Base-by-base conservation (phyloP, 2,113 vertebrate species). In the Sylvietta virens region DNA sequence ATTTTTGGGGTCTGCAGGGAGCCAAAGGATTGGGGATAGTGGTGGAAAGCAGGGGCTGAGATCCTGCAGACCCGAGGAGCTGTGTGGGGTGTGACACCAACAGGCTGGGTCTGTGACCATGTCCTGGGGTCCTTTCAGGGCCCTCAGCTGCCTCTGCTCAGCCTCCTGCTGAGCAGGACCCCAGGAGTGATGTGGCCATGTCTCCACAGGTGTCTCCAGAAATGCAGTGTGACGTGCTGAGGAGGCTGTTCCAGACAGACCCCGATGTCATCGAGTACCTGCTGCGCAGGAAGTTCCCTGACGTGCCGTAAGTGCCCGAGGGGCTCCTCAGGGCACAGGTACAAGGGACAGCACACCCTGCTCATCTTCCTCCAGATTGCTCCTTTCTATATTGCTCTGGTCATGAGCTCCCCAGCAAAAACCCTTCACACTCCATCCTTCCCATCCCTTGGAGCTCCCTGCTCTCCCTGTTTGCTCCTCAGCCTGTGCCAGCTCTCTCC, bases 201-300 rank as follows among this genome's bases (percentile, higher is more conserved):
- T 45, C 0, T 48, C 76, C n/a, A 13, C 94, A 99, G 99, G 99
- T 99, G 3, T 98, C 99, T 16, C 98, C 98, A 4, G 98, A 99
- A 71, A 96, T 98, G 93, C 99, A 99, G 81, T 97, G 96, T 47
- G 98, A 99, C 31, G 93, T 99, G 85, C 97, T 99, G 27, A 98
- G 99, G 98, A 98, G 99, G 91, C 98, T 99, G 39, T 98, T 99
- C 96, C 98, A 99, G 96, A 99, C 98, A 1, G 99, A 99, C 57
- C 98, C 99, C 0, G 99, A 99, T 71, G 98, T 99, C 92, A 98
- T 99, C 15, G 98, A 99, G 94, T 98, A 99, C 90, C 98, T 99
- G 30, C 92, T 99, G 86, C 98, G 99, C 39, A 98, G 98, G 95
- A 99, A 98, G 72, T 44, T 86, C 78, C 24, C 22, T 0, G 4